Conservation (phyloP, 2,797 vertebrate species). For the Amphiprion clarkii region DNA sequence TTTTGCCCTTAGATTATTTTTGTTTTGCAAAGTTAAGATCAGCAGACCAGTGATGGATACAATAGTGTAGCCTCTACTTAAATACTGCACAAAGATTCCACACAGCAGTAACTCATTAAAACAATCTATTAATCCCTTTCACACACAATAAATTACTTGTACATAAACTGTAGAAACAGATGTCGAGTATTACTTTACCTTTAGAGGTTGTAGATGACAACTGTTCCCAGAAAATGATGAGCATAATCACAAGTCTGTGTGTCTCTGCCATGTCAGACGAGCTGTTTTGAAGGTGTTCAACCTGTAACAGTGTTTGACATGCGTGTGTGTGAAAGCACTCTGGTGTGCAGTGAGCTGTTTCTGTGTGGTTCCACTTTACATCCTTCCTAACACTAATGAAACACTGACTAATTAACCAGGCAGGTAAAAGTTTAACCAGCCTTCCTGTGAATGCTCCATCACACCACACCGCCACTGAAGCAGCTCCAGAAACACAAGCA, state of each 20-base stretch:
- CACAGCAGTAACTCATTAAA: background rate
- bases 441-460: constrained; percentile 47
- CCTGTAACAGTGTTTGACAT: constrained; percentile 28
- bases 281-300: constrained; percentile 30
- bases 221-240: constrained; percentile 68
- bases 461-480: constrained; percentile 20
- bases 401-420: constrained; percentile 83
- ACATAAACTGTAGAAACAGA: background rate
- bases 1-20: background rate
- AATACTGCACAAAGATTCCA: background rate
- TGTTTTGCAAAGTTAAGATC: background rate
- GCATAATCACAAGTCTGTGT: constrained; percentile 35
- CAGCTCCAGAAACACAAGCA: background rate
- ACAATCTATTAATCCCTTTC: background rate
- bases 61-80: background rate
- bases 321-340: constrained; percentile 50
- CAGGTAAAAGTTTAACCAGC: constrained; percentile 83
- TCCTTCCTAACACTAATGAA: constrained; percentile 72
- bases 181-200: constrained; percentile 69
- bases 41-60: background rate
- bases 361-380: constrained; percentile 70
- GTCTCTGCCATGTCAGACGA: constrained; percentile 66
- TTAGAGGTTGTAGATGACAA: constrained; percentile 58
- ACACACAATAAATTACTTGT: background rate
- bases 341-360: constrained; percentile 66